These are phyloP conservation scores for Sorex araneus DNA, from an alignment of 2,113 vertebrate species.

Conservation along the genomic window DNA sequence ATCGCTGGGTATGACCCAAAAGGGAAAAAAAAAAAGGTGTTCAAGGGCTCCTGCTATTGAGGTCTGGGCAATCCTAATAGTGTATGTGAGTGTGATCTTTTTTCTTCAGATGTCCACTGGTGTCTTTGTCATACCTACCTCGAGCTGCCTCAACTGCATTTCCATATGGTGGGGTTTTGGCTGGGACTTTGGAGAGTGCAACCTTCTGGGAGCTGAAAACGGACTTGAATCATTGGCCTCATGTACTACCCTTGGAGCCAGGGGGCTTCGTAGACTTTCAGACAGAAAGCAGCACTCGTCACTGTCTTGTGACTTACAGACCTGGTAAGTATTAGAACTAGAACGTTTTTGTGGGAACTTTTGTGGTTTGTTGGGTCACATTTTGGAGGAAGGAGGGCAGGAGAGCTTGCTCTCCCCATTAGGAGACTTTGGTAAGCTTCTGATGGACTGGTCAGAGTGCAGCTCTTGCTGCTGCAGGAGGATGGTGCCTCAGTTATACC, in stretches of 20 bases:
- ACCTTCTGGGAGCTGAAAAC: conserved; percentile 96
- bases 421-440: background rate
- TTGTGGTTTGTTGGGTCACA: background rate
- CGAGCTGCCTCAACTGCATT: conserved; percentile 92
- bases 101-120: conserved; percentile 93
- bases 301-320: conserved; percentile 96
- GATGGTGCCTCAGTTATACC: background rate
- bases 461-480: background rate
- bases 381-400: background rate
- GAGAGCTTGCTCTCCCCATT: background rate
- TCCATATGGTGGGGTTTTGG: conserved; percentile 94
- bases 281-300: conserved; percentile 93
- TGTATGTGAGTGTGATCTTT: background rate
- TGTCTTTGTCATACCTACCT: conserved; percentile 95
- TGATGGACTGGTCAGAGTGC: background rate
- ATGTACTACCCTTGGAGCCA: conserved; percentile 92
- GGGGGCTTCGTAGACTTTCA: conserved; percentile 95
- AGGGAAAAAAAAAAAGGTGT: too few relatives aligned
- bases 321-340: conserved; percentile 88
- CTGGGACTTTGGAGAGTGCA: conserved; percentile 95
- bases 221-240: conserved; percentile 91
- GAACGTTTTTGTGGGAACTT: rapidly evolving
- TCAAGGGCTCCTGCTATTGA: background rate
- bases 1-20: too few relatives aligned
- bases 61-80: background rate